Conservation (phyloP, 2,113 vertebrate genomes). For the Albula goreensis region DNA sequence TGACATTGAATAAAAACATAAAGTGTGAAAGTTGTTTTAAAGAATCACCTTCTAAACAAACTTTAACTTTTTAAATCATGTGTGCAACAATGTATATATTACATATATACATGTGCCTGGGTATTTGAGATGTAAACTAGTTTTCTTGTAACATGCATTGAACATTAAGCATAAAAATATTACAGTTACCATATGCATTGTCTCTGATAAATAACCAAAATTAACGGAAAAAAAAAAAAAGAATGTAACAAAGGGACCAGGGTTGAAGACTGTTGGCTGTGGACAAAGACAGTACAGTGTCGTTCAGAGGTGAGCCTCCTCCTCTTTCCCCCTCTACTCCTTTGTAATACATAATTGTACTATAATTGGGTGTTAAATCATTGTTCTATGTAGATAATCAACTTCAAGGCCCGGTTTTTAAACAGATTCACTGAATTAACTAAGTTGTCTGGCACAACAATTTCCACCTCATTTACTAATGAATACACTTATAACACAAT, state of each 20-base stretch:
- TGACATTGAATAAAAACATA: too few relatives aligned
- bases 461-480: slow-evolving; percentile 5
- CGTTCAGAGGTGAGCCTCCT: background rate
- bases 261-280: background rate
- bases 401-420: slow-evolving; percentile 5
- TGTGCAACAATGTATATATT: too few relatives aligned
- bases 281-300: background rate
- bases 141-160: too few relatives aligned
- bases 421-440: background rate
- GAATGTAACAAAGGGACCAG: background rate
- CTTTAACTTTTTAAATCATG: too few relatives aligned
- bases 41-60: too few relatives aligned
- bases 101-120: too few relatives aligned
- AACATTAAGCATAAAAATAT: background rate
- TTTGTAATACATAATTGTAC: background rate
- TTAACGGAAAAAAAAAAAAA: background rate
- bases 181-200: background rate
- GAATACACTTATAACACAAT: background rate
- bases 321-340: background rate
- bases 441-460: background rate
- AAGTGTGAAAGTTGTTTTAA: too few relatives aligned
- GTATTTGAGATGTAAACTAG: too few relatives aligned
- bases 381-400: slow-evolving; percentile 22
- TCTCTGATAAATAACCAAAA: background rate
- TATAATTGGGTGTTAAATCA: slow-evolving; percentile 25